phyloP scores from a whole-genome alignment of 2,113 vertebrate genomes.

The Caloenas nicobarica region DNA sequence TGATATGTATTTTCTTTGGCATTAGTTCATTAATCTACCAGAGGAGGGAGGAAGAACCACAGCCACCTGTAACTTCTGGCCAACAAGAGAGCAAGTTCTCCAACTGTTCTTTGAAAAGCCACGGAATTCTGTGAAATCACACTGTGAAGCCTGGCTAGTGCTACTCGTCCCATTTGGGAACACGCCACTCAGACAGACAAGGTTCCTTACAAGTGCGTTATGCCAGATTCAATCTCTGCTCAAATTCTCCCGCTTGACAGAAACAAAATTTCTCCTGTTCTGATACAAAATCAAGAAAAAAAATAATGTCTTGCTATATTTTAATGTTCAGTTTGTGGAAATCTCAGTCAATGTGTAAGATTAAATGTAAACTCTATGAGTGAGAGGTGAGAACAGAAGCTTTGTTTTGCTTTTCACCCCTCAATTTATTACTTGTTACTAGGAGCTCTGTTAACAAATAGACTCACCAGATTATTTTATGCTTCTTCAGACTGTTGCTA shows the following conservation, averaged over 20 bases:
- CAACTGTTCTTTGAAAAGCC: not conserved
- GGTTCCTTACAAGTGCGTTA: not conserved
- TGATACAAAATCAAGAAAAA: not conserved
- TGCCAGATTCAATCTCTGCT: not conserved
- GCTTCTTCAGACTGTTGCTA: not conserved
- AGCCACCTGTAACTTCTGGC: not conserved
- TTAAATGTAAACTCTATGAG: not conserved
- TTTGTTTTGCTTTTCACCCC: not conserved
- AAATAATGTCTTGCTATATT: not conserved
- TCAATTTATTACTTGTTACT: not conserved
- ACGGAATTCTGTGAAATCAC: not conserved
- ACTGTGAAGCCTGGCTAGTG: not conserved
- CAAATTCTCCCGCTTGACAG: not conserved
- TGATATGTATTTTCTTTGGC: not conserved
- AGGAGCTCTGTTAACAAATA: not conserved
- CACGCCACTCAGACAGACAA: not conserved
- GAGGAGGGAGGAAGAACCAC: not conserved
- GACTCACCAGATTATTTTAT: not conserved
- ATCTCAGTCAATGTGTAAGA: not conserved
- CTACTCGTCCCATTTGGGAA: not conserved
- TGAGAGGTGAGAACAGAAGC: not conserved
- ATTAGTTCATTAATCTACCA: not conserved
- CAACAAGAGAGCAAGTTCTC: not conserved
- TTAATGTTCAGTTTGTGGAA: not conserved
- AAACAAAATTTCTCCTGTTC: not conserved